A percentile compares a stretch with the other conserved stretches of the same genome.
Evolutionary conservation across 2,113 vertebrate species (phyloP).

Genomic region (Aldabrachelys gigantea): DNA sequence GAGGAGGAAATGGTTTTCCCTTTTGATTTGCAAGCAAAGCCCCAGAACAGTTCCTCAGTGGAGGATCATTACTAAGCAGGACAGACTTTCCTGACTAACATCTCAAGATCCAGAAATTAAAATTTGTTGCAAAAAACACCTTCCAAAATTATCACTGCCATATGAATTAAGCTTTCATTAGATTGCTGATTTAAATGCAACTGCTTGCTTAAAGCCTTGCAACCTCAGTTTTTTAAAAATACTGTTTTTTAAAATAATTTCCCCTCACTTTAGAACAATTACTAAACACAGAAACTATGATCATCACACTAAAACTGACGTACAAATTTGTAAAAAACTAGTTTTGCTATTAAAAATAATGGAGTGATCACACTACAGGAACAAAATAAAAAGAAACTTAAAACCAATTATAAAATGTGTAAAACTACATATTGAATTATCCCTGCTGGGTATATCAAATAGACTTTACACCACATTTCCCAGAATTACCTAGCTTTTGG

Average conservation of each 20-base stretch:
- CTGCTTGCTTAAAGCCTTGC: constrained; percentile 42
- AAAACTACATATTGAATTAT: constrained; percentile 62
- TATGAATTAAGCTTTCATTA: neutral
- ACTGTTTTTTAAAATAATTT: neutral
- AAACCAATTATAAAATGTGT: constrained; percentile 52
- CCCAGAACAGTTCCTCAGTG: neutral
- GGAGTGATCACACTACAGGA: constrained; percentile 65
- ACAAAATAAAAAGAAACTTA: neutral
- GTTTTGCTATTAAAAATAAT: constrained; percentile 70
- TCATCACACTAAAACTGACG: constrained; percentile 54
- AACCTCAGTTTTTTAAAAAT: constrained; percentile 41
- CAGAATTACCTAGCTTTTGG: constrained; percentile 52
- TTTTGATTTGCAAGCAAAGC: neutral
- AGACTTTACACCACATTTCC: constrained; percentile 30
- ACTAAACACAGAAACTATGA: constrained; percentile 70
- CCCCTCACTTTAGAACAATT: constrained; percentile 29
- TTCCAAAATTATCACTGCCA: neutral
- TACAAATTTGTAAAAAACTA: constrained; percentile 67
- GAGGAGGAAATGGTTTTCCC: neutral
- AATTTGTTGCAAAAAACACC: neutral
- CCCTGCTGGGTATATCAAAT: neutral
- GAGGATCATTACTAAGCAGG: neutral
- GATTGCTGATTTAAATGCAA: constrained; percentile 16
- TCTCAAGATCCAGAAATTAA: neutral
- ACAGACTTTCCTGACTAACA: neutral